Evolutionary conservation across 2,888 invertebrate species (phyloP).

Genomic region (Boloria selene): DNA sequence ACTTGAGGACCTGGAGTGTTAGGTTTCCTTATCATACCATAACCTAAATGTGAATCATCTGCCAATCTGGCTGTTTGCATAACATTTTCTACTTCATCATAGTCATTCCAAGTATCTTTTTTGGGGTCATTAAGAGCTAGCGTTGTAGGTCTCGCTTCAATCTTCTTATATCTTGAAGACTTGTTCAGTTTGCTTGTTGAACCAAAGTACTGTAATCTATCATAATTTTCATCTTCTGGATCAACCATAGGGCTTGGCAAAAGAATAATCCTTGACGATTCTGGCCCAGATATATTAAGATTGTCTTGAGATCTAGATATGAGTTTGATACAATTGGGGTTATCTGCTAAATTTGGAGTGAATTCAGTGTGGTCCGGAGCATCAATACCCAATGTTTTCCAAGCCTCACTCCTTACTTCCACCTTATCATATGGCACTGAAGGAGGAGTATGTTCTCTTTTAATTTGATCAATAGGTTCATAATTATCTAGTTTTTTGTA

Average conservation of each 20-base stretch:
- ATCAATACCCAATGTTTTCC: slow-evolving; percentile 90
- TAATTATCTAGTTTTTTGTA: slow-evolving; percentile 80
- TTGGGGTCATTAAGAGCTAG: slow-evolving; percentile 73
- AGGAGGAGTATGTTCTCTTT: slow-evolving; percentile 71
- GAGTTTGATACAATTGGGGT: slow-evolving; percentile 73
- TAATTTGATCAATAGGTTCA: slow-evolving; percentile 76
- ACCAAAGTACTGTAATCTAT: slow-evolving; percentile 91
- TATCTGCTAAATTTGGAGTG: slow-evolving; percentile 72
- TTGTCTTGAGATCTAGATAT: slow-evolving; percentile 80
- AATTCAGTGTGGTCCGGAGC: slow-evolving; percentile 88
- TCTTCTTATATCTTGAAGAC: slow-evolving; percentile 86
- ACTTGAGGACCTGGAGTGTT: slow-evolving; percentile 80
- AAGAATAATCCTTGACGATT: slow-evolving; percentile 81
- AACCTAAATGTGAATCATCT: slow-evolving; percentile 91
- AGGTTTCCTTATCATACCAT: slow-evolving; percentile 88
- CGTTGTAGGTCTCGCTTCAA: slow-evolving; percentile 83
- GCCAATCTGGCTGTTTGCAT: slow-evolving; percentile 88
- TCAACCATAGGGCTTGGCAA: slow-evolving; percentile 74
- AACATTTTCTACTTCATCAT: slow-evolving; percentile 87
- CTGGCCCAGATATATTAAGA: slow-evolving; percentile 71
- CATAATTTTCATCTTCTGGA: slow-evolving; percentile 86
- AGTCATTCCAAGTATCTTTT: slow-evolving; percentile 86
- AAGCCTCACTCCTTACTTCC: slow-evolving; percentile 89
- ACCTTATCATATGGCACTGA: slow-evolving; percentile 87
- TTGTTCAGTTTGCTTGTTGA: slow-evolving; percentile 86